Base-by-base conservation (phyloP, 2,797 vertebrate genomes). In the Macropus fuliginosus region DNA sequence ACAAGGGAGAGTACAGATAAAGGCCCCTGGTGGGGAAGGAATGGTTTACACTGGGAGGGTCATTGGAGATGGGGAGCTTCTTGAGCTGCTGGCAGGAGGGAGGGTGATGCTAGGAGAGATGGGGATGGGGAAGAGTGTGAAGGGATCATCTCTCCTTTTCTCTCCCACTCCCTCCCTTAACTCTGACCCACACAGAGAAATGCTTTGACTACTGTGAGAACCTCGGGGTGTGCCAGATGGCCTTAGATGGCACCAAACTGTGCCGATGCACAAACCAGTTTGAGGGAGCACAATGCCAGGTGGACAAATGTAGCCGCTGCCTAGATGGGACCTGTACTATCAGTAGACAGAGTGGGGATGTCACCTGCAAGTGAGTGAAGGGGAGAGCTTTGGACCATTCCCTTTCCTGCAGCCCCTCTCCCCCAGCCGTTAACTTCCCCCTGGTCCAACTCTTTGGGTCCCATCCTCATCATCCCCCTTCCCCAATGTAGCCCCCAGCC, bases 201-300 rank as follows among this genome's bases (percentile, higher is more conserved):
- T 99, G 99, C 97, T 99, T 99, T 0, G 98, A 98, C 96, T 99
- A 99, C 98, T 99, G 99, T 34, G 98, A 99, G 97, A 99, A 99
- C 3, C 98, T 98, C 0, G 99, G 99, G 0, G 98, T 99, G 0
- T 99, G 99, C 98, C 99, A 99, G 52, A 98, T 99, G 98, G 98
- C 98, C 0, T 97, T 98, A 3, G 98, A 98, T 0, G 99, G 99
- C 29, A 94, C 98, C 92, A 99, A 98, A 93, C 99, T 98, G 92
- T 99, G 99, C 96, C 99, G 99, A 97, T 99, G 99, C 97, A 98
- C 98, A 0, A 98, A 99, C 0, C 99, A 99, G 93, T 99, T 98
- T 31, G 98, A 98, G 3, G 99, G 99, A 93, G 95, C 96, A 54
- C 97, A 91, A 12, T 99, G 99, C 92, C 99, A 99, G 97, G 98